A percentile compares a stretch with the other conserved stretches of the same genome.
Evolutionary conservation across 2,113 vertebrate genomes (phyloP).

Genomic region (Fukomys damarensis): DNA sequence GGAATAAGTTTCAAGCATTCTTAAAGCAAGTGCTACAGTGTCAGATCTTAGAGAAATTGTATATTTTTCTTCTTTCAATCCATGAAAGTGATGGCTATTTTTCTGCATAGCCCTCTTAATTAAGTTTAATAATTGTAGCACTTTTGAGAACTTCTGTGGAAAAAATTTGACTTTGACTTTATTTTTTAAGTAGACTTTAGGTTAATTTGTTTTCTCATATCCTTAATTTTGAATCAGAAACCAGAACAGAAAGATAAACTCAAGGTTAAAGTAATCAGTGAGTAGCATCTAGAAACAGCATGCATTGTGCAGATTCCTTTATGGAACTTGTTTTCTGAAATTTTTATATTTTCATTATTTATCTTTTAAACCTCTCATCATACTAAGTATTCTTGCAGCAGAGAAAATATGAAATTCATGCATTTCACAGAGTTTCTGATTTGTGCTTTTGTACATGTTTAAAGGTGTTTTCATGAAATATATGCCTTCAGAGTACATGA

Average conservation of each 20-base stretch:
- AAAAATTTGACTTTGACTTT: constrained; percentile 65
- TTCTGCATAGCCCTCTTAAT: background rate
- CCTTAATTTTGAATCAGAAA: constrained; percentile 72
- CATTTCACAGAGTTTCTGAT: constrained; percentile 57
- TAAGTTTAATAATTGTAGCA: constrained; percentile 33
- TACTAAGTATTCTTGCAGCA: constrained; percentile 3
- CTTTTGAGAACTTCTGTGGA: background rate
- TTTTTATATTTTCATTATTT: constrained; percentile 60
- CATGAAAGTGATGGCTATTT: constrained; percentile 16
- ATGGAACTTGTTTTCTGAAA: constrained; percentile 60
- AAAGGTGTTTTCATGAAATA: constrained; percentile 22
- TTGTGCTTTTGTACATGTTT: constrained; percentile 5
- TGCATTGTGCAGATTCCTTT: constrained; percentile 61
- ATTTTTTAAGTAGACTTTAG: constrained; percentile 37
- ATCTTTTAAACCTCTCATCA: constrained; percentile 45
- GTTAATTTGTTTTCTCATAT: constrained; percentile 63
- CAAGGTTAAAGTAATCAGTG: constrained; percentile 81
- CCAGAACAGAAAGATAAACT: constrained; percentile 64
- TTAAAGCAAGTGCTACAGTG: background rate
- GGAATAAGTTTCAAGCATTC: constrained; percentile 34
- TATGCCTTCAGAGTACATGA: background rate
- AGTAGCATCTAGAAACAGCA: constrained; percentile 70
- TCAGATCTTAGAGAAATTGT: background rate
- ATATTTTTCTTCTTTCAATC: background rate
- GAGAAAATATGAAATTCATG: constrained; percentile 45